These are phyloP conservation scores for Embidobia sp. DNA, from an alignment of 2,888 invertebrate species.

Conservation along the genomic window DNA sequence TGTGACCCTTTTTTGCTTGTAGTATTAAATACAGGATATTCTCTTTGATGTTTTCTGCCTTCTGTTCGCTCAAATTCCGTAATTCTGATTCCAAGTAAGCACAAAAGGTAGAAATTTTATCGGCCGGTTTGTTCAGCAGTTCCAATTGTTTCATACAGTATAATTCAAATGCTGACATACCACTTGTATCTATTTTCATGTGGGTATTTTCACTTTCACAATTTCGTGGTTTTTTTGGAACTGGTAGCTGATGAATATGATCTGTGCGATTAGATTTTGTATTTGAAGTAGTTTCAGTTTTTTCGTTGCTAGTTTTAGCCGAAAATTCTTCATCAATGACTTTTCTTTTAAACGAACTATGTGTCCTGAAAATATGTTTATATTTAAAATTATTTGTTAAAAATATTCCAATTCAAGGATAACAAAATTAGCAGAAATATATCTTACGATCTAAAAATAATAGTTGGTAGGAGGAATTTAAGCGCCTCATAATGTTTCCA, in stretches of 20 bases:
- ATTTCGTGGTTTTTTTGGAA: conserved; percentile 2
- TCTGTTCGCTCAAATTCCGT: conserved; percentile 42
- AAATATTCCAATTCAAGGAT: too few relatives aligned
- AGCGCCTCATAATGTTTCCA: conserved; percentile 57
- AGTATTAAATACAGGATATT: conserved; percentile 53
- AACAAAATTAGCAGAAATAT: too few relatives aligned
- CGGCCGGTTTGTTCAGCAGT: conserved; percentile 31
- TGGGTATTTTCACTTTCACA: neutral
- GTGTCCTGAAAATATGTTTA: conserved; percentile 31
- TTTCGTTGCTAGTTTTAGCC: conserved; percentile 2
- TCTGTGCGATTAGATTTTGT: conserved; percentile 1
- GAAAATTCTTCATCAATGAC: too few relatives aligned
- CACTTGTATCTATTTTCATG: neutral
- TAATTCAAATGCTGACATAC: conserved; percentile 44
- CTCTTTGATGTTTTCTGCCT: conserved; percentile 48
- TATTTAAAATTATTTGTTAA: too few relatives aligned
- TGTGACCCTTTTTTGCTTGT: conserved; percentile 47
- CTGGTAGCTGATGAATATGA: neutral
- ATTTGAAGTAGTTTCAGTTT: neutral
- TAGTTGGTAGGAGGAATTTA: conserved; percentile 45
- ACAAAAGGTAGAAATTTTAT: conserved; percentile 51
- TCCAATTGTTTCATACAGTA: conserved; percentile 56
- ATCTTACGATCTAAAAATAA: conserved; percentile 37
- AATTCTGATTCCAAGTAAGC: conserved; percentile 51
- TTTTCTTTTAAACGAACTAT: conserved; percentile 20